Percentiles rank a stretch among this genome's conserved stretches.
These are phyloP conservation scores for Drosophila recens DNA, from an alignment of 2,888 invertebrate species.

Conservation along the genomic window DNA sequence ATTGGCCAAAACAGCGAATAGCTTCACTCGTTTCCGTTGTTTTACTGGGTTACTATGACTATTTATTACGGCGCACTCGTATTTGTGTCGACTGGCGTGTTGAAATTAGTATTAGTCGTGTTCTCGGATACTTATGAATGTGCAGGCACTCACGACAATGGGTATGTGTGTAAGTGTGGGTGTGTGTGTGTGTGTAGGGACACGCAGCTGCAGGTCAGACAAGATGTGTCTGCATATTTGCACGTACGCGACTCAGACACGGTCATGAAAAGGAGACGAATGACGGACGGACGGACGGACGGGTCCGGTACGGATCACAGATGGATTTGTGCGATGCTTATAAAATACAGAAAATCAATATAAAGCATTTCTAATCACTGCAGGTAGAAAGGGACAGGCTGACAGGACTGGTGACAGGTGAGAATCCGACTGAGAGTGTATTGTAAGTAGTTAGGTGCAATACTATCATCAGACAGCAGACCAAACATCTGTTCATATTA, in stretches of 20 bases:
- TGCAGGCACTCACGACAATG: not conserved
- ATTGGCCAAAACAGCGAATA: conserved; percentile 55
- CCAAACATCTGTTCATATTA: conserved; percentile 36
- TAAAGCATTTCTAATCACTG: conserved; percentile 37
- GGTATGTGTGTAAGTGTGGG: not conserved
- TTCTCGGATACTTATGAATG: conserved; percentile 22
- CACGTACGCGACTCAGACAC: conserved; percentile 48
- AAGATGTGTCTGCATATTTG: conserved; percentile 55
- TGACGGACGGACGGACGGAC: no score
- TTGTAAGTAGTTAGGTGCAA: conserved; percentile 3
- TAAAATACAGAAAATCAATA: conserved; percentile 71
- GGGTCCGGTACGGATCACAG: conserved; percentile 13
- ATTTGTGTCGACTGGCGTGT: conserved; percentile 63
- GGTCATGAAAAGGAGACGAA: conserved; percentile 5
- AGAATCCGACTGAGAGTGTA: not conserved
- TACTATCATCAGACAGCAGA: conserved; percentile 17
- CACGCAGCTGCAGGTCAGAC: conserved; percentile 28
- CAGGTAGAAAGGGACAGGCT: conserved; percentile 8
- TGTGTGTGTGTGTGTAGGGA: not conserved
- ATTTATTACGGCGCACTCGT: conserved; percentile 70
- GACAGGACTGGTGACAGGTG: not conserved
- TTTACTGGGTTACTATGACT: conserved; percentile 72
- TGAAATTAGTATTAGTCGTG: conserved; percentile 47
- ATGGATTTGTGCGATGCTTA: conserved; percentile 28
- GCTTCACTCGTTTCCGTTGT: conserved; percentile 37